Evolutionary conservation across 2,113 vertebrate species (phyloP).

Genomic region (Delphinus delphis): DNA sequence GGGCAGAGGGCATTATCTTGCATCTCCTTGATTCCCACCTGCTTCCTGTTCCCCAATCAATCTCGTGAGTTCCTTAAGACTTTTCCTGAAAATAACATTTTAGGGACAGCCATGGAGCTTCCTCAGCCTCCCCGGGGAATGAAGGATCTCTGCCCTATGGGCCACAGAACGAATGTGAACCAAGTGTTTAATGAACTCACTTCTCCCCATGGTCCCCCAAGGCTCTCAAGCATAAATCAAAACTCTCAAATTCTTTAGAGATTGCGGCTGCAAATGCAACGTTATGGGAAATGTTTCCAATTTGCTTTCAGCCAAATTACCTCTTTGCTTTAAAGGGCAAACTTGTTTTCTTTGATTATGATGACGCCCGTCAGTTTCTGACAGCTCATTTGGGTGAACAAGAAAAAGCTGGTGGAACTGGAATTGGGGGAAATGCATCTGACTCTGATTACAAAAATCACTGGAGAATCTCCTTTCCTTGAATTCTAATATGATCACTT

Average conservation of each 20-base stretch:
- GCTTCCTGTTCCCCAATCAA: neutral
- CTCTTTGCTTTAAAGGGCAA: slow-evolving; percentile 78
- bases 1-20: neutral
- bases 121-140: neutral
- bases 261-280: neutral
- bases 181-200: neutral
- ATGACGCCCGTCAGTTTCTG: slow-evolving; percentile 43
- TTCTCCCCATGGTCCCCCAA: neutral
- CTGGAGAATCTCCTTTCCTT: slow-evolving; percentile 24
- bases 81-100: neutral
- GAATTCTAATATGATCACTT: slow-evolving; percentile 48
- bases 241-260: neutral
- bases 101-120: neutral
- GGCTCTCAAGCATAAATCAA: slow-evolving; percentile 52
- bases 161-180: neutral
- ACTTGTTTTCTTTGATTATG: slow-evolving; percentile 69
- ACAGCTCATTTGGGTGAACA: slow-evolving; percentile 70
- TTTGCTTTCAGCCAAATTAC: slow-evolving; percentile 76
- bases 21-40: neutral
- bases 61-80: neutral
- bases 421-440: neutral
- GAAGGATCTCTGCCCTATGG: neutral
- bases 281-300: slow-evolving; percentile 50
- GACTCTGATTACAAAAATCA: slow-evolving; percentile 15
- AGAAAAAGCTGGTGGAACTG: neutral